Base-by-base conservation (phyloP, 1,140 invertebrate genomes). In the Polyergus mexicanus region DNA sequence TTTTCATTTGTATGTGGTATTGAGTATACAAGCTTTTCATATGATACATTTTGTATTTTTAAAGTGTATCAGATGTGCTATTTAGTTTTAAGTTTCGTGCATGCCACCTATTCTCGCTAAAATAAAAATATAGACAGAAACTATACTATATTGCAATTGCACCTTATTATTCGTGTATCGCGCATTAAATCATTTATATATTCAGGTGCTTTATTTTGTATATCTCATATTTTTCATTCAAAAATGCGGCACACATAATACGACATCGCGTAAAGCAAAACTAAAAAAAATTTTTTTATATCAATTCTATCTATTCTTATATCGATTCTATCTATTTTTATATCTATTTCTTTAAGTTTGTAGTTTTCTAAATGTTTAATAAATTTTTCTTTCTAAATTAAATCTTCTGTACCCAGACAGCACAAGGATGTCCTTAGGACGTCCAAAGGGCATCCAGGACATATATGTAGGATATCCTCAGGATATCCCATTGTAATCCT, bases 91-190 rank as follows among this genome's bases (percentile, higher is more conserved):
- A 54, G 10, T 68, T 51, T 69, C 25, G 41, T 69, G 76, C 76
- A 80, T 80, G 76, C 76, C 35, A 68, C 11, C 25, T 77, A 66
- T 38, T 68, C 3, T 78, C 38, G 47, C 75, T 77, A 77, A 78
- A 66, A 78, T 54, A 69, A 69, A 80, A 0, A 47, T 58, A 11
- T 13, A 41, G 10, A 60, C 54, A 58, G 7, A 25, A 25, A 58
- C 35, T 78, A 68, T 32, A 51, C 47, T 51, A 51, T 54, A 51
- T 25, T 19, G 60, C 62, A 78, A 68, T 13, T 78, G n/a, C 32
- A 38, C 0, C 62, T 78, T 63, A 19, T 66, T n/a, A 25, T 68
- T 60, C 16, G 38, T 32, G 38, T 28, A 60, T 76, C 10, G 44
- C 3, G 32, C n/a, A 38, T 60, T 58, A 60, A 60, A 66, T 41